Conservation (phyloP, 2,797 vertebrate genomes). For the Myripristis murdjan region DNA sequence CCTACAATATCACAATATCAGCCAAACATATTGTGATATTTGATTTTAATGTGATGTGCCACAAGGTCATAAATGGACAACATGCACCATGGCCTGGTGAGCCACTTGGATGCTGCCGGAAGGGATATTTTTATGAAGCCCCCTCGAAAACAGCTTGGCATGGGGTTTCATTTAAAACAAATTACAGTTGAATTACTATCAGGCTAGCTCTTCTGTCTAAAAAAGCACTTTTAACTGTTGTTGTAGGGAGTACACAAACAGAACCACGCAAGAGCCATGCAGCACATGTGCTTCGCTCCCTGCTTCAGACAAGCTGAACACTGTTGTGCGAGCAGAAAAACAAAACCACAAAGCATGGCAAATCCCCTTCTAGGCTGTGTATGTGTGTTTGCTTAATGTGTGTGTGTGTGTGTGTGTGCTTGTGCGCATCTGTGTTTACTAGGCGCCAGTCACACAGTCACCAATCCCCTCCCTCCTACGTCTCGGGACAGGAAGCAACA, state of each 20-base stretch:
- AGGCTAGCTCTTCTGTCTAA: neutral
- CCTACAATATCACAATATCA: too few relatives aligned
- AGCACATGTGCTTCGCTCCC: constrained; percentile 37
- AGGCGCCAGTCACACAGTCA: constrained; percentile 78
- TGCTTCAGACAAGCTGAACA: constrained; percentile 52
- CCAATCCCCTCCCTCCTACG: constrained; percentile 63
- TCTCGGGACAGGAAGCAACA: constrained; percentile 80
- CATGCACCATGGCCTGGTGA: constrained; percentile 47
- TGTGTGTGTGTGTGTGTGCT: constrained; percentile 8
- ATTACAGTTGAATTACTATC: constrained; percentile 55
- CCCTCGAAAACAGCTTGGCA: constrained; percentile 69
- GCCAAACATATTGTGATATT: too few relatives aligned
- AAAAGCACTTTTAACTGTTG: neutral
- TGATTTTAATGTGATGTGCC: constrained; percentile 34
- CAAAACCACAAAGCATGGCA: constrained; percentile 73
- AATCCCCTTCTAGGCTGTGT: constrained; percentile 67
- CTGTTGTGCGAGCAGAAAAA: constrained; percentile 61
- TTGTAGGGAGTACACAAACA: constrained; percentile 9
- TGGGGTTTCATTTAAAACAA: constrained; percentile 60
- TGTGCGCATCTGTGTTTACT: constrained; percentile 20
- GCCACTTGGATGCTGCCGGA: constrained; percentile 44
- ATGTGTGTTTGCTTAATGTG: constrained; percentile 52
- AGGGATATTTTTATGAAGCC: constrained; percentile 66
- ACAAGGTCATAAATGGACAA: constrained; percentile 61
- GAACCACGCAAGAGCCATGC: constrained; percentile 32